Conservation (phyloP, 2,797 vertebrate genomes). For the Taeniopygia guttata region DNA sequence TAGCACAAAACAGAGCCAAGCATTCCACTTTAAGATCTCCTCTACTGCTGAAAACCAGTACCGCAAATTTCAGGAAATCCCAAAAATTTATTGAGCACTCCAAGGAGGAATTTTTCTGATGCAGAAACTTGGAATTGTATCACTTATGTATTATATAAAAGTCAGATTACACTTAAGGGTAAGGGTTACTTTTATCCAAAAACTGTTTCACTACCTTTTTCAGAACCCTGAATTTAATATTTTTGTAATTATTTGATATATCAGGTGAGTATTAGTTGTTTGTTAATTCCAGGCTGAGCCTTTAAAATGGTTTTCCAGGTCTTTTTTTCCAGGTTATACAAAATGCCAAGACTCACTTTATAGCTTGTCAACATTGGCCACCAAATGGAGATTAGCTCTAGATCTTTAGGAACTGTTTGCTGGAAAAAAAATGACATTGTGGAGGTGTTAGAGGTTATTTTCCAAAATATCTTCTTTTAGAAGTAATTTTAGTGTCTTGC, state of each 20-base stretch:
- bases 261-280: background rate
- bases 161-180: background rate
- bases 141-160: background rate
- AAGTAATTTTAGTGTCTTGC: slow-evolving; percentile 18
- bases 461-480: slow-evolving; percentile 48
- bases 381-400: slow-evolving; percentile 26
- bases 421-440: slow-evolving; percentile 30
- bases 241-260: background rate
- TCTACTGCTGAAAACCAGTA: background rate
- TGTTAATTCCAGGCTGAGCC: background rate
- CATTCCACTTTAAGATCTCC: background rate
- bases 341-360: slow-evolving; percentile 31
- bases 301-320: slow-evolving; percentile 35
- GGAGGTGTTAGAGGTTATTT: slow-evolving; percentile 49
- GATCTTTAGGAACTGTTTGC: slow-evolving; percentile 41
- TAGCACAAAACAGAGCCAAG: background rate
- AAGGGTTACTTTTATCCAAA: background rate
- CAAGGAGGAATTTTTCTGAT: background rate
- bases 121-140: background rate
- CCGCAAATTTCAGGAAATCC: background rate
- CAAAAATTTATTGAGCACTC: background rate
- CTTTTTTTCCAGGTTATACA: background rate
- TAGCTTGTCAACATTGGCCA: slow-evolving; percentile 53
- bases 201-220: background rate
- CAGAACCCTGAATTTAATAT: background rate